Evolutionary conservation across 1,140 invertebrate genomes (phyloP).

Genomic region (Pogonus chalceus): DNA sequence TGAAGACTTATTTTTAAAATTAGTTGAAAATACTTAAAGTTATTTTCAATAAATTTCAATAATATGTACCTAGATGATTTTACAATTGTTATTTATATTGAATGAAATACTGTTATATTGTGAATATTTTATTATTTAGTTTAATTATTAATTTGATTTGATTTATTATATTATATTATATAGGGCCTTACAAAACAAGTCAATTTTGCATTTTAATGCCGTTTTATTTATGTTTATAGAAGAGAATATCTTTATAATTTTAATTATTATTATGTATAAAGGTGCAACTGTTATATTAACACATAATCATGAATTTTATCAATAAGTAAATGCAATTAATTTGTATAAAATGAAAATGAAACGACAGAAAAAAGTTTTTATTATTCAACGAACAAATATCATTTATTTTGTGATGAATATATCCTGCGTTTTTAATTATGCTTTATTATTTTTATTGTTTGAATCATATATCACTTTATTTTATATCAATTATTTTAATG

Average conservation of each 20-base stretch:
- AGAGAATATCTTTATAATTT: neutral
- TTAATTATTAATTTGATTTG: too few species aligned
- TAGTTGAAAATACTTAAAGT: too few species aligned
- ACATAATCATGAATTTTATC: neutral
- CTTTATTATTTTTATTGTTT: slow-evolving; percentile 1
- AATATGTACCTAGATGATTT: neutral
- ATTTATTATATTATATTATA: too few species aligned
- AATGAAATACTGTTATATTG: too few species aligned
- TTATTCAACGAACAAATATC: neutral
- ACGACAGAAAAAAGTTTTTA: neutral
- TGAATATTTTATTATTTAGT: too few species aligned
- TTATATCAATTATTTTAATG: neutral
- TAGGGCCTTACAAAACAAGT: neutral
- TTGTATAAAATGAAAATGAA: neutral
- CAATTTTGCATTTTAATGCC: neutral
- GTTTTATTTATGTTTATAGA: neutral
- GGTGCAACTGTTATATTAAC: neutral
- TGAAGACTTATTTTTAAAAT: too few species aligned
- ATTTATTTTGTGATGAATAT: neutral
- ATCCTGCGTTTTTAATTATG: neutral
- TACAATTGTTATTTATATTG: too few species aligned
- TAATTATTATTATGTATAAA: neutral
- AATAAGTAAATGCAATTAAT: neutral
- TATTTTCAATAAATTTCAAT: neutral
- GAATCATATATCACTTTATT: neutral